Conservation (phyloP, 2,888 invertebrate species). For the Tenthredo amoena region DNA sequence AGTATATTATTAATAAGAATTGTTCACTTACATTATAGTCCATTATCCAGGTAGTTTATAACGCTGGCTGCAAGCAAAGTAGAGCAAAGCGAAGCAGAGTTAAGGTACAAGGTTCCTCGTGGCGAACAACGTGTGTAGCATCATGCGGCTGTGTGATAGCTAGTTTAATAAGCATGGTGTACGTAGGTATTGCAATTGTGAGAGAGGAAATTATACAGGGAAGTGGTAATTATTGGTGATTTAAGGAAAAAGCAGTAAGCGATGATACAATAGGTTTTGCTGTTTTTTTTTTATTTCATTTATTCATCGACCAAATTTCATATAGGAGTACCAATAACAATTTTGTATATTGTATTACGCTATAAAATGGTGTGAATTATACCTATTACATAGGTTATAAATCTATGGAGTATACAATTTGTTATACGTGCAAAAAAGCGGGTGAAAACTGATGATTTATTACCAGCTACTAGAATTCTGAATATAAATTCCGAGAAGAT, state of each 20-base stretch:
- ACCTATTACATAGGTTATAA: background rate
- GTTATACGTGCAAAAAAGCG: background rate
- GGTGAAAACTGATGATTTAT: slow-evolving; percentile 7
- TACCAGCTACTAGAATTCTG: background rate
- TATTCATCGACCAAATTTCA: background rate
- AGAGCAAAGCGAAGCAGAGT: slow-evolving; percentile 30
- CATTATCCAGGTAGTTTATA: slow-evolving; percentile 9
- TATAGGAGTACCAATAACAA: background rate
- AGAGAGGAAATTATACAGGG: slow-evolving; percentile 6
- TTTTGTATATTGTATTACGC: background rate
- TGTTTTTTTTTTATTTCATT: background rate
- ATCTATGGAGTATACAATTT: background rate
- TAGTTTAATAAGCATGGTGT: background rate
- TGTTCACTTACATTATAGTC: slow-evolving; percentile 6
- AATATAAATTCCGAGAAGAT: background rate
- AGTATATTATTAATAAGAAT: background rate
- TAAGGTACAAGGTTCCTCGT: background rate
- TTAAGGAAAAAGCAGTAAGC: slow-evolving; percentile 29
- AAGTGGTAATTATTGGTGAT: background rate
- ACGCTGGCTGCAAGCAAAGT: slow-evolving; percentile 26
- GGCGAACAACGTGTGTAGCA: background rate
- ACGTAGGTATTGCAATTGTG: background rate
- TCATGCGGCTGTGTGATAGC: slow-evolving; percentile 30
- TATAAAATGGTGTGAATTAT: background rate
- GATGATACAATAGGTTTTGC: background rate